Percentiles rank a stretch among this genome's conserved stretches.
Evolutionary conservation across 2,113 vertebrate species (phyloP).

Genomic region (Pachypanchax playfairii): DNA sequence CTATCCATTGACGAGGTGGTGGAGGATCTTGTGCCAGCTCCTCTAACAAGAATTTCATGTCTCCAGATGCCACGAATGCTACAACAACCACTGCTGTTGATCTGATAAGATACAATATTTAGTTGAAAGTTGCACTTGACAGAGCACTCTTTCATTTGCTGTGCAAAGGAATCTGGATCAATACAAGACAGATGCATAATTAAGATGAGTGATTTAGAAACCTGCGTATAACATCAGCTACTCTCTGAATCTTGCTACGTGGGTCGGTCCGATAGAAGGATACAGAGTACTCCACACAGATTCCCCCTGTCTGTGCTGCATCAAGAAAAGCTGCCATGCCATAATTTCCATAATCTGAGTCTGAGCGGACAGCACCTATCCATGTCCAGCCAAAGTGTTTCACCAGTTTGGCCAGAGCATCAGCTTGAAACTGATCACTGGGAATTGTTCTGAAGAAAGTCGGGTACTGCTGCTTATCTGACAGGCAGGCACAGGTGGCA

Average conservation of each 20-base stretch:
- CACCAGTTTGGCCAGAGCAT: slow-evolving; percentile 69
- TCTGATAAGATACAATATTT: slow-evolving; percentile 15
- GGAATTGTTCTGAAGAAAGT: slow-evolving; percentile 78
- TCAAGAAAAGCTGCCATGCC: slow-evolving; percentile 71
- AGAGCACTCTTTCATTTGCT: not conserved
- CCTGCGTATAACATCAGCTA: slow-evolving; percentile 72
- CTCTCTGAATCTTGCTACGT: slow-evolving; percentile 52
- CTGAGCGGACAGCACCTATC: slow-evolving; percentile 76
- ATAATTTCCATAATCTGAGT: slow-evolving; percentile 78
- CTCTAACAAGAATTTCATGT: slow-evolving; percentile 63
- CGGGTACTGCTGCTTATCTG: slow-evolving; percentile 73
- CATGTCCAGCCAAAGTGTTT: slow-evolving; percentile 81
- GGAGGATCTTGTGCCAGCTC: slow-evolving; percentile 52
- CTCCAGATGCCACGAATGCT: slow-evolving; percentile 59
- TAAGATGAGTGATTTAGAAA: not conserved
- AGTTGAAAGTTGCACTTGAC: too few relatives aligned
- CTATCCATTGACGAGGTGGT: slow-evolving; percentile 75
- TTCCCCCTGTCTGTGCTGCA: slow-evolving; percentile 60
- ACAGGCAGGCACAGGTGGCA: slow-evolving; percentile 77
- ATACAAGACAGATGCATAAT: not conserved
- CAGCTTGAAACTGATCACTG: slow-evolving; percentile 77
- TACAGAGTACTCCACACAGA: slow-evolving; percentile 76
- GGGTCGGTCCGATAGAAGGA: slow-evolving; percentile 61
- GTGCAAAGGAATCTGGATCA: too few relatives aligned
- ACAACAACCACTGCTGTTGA: slow-evolving; percentile 72